Conservation (phyloP, 2,113 vertebrate genomes). For the Epinephelus cyanopodus region DNA sequence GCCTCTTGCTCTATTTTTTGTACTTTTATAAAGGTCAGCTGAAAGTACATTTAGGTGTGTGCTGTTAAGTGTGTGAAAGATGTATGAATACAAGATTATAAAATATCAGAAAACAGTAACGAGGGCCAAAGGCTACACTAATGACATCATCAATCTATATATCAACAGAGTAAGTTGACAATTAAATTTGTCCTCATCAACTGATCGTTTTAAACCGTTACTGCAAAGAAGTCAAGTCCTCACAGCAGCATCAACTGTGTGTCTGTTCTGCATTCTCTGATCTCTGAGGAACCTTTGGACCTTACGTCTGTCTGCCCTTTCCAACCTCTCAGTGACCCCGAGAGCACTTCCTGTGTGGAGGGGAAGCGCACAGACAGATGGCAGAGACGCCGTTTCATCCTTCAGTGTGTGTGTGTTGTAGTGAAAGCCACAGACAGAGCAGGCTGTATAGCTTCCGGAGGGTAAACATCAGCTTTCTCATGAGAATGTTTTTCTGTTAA, state of each 20-base stretch:
- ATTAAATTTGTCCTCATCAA: not conserved
- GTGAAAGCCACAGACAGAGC: slow-evolving; percentile 54
- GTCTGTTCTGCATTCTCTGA: not conserved
- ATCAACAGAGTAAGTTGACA: not conserved
- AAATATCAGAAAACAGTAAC: no score
- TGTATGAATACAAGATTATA: no score
- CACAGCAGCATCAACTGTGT: not conserved
- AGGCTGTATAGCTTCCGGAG: slow-evolving; percentile 40
- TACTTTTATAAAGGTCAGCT: no score
- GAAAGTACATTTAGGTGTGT: no score
- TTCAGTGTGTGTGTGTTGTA: slow-evolving; percentile 16
- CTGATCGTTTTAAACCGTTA: not conserved
- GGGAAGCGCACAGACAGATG: slow-evolving; percentile 31
- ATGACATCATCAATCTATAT: no score
- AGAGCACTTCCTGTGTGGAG: slow-evolving; percentile 61
- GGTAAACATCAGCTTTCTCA: slow-evolving; percentile 65
- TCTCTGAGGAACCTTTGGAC: not conserved
- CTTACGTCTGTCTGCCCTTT: slow-evolving; percentile 26
- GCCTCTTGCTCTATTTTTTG: not conserved
- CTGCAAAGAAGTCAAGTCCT: not conserved
- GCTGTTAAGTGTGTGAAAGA: no score
- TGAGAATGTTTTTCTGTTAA: slow-evolving; percentile 44
- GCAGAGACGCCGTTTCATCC: not conserved
- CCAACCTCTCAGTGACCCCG: slow-evolving; percentile 5
- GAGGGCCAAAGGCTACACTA: no score